Evolutionary conservation across 1,140 invertebrate genomes (phyloP), one percentile per base, ranked within the genome.

Genomic region (Protaetia brevitarsis): DNA sequence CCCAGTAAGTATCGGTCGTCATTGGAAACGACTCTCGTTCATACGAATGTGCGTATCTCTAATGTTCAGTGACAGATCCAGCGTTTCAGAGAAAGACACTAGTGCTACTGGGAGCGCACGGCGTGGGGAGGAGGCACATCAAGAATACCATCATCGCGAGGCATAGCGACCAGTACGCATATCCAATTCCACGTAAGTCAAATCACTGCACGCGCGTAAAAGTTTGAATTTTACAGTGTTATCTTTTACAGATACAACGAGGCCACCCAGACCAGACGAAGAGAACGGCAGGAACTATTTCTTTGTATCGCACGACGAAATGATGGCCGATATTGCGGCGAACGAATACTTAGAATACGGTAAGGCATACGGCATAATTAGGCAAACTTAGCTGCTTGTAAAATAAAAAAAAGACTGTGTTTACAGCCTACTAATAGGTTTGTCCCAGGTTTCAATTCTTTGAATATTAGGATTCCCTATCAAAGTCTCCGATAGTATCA

Each of bases 321-420:
- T 99, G 97, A 96, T 99, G 95, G 88, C 92, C 10, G 97, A 99
- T 74, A 99, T 99, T 74, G 92, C 93, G 56, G 94, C 93, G 56
- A 99, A 99, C 80, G 96, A 99, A 82, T 99, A 99, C 82, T 86
- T 99, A 73, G 97, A 99, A 88, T 99, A 99, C 77, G 97, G 96
- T 88, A 82, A 57, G 13, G n/a, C n/a, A n/a, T n/a, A n/a, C n/a
- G n/a, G n/a, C n/a, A n/a, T n/a, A n/a, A n/a, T n/a, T n/a, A n/a
- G n/a, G n/a, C n/a, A n/a, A n/a, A n/a, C n/a, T n/a, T n/a, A n/a
- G n/a, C n/a, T n/a, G n/a, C n/a, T n/a, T n/a, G n/a, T n/a, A n/a
- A n/a, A n/a, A n/a, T n/a, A n/a, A n/a, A n/a, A n/a, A n/a, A n/a
- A n/a, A n/a, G n/a, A n/a, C n/a, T n/a, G n/a, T n/a, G n/a, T n/a